phyloP scores from a whole-genome alignment of 2,888 invertebrate species.

The Pherbina coryleti region DNA sequence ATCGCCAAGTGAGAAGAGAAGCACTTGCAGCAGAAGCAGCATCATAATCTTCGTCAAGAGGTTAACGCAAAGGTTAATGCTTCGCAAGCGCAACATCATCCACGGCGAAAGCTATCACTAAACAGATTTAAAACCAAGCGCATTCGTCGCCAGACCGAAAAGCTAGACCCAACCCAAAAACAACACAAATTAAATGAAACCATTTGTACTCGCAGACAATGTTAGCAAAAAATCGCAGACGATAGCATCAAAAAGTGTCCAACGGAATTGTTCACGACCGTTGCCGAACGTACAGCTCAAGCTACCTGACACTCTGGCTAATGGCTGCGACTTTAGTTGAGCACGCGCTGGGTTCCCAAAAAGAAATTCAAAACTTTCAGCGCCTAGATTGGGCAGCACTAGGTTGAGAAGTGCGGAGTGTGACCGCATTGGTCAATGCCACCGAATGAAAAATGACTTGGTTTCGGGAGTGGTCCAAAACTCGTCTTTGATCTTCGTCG shows the following conservation, averaged over 20 bases:
- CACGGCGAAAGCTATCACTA: slow-evolving; percentile 12
- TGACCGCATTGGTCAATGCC: slow-evolving; percentile 22
- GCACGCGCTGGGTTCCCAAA: slow-evolving; percentile 23
- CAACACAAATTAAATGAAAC: slow-evolving; percentile 20
- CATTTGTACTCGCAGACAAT: slow-evolving; percentile 27
- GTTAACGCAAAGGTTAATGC: slow-evolving; percentile 26
- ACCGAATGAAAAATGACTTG: slow-evolving; percentile 28
- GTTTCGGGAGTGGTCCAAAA: slow-evolving; percentile 31
- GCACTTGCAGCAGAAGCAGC: slow-evolving; percentile 14
- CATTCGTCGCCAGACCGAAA: background rate
- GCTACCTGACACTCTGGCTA: background rate
- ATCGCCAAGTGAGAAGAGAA: background rate
- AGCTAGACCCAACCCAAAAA: background rate
- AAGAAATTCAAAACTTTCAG: background rate
- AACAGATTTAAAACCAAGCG: background rate
- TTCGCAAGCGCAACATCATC: background rate
- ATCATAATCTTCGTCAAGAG: background rate
- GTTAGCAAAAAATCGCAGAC: background rate
- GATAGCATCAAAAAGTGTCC: background rate
- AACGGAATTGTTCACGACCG: too few relatives aligned
- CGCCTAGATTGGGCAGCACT: background rate
- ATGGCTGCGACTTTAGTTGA: background rate
- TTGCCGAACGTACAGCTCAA: too few relatives aligned
- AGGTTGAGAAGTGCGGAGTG: background rate
- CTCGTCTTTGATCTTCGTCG: slow-evolving; percentile 35